Evolutionary conservation across 2,797 vertebrate genomes (phyloP), one percentile per base, ranked within the genome.

Genomic region (Hydrocynus forskahlii): DNA sequence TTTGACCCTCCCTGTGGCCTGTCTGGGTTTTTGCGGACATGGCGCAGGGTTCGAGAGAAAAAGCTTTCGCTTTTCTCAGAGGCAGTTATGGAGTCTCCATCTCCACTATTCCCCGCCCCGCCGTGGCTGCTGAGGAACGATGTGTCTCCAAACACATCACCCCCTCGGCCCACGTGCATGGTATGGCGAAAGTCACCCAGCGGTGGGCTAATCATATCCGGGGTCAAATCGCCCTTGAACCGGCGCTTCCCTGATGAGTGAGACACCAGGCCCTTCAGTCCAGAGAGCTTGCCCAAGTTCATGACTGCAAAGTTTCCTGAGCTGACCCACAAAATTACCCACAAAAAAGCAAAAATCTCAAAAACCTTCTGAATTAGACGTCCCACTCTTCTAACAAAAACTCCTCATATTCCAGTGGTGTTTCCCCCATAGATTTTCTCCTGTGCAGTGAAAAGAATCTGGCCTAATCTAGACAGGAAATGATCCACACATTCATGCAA

Each of bases 151-250:
- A 99, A 99, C 80, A 96, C 98, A 0, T 99, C 98, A 0, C 98
- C 98, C 0, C 97, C 97, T 0, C 97, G 96, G 55, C 98, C 98
- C 69, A 99, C 97, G 0, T 99, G 98, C 97, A 99, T 99, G 82
- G 97, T 99, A 92, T 99, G 98, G 59, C 98, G 96, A 83, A 99
- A 99, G 92, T 99, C 98, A 0, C 96, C 97, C 52, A 99, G 89
- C 0, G 98, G 98, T 0, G 96, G 96, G 90, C 98, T 99, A 92
- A 99, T 99, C 97, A 99, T 99, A 69, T 99, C 97, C 0, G 94
- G 88, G 0, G 96, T 97, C 81, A 99, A 93, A 88, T 97, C 95
- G 0, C 93, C 92, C 86, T 95, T 96, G 75, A 92, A 89, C 12
- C 96, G 94, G 0, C 97, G 95, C 88, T 96, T 97, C 85, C 96